Evolutionary conservation across 2,113 vertebrate genomes (phyloP), one percentile per base, ranked within the genome.

Genomic region (Tenrec ecaudatus): DNA sequence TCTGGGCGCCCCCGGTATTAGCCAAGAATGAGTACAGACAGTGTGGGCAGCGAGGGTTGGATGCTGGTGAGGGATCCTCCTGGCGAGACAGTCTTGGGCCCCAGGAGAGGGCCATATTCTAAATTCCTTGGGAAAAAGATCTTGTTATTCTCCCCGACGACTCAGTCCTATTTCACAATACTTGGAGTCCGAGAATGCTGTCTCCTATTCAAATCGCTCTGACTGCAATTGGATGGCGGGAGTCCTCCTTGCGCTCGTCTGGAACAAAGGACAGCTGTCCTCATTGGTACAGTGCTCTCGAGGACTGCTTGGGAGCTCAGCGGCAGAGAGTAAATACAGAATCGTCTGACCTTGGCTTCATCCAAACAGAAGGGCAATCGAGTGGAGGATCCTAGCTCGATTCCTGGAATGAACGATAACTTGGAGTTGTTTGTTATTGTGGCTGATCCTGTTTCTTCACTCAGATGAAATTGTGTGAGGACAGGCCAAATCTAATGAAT

Each of bases 311-410:
- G 23, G 36, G 57, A 79, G 68, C 20, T n/a, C 16, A 68, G 36
- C n/a, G 9, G 69, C 3, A 19, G 53, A 36, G 82, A 53, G 57
- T n/a, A 69, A 86, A 76, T 1, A 19, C 12, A 76, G 69, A 89
- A 25, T 19, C n/a, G 76, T 43, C 82, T 86, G 89, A 93, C 86
- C 47, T 80, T 92, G 88, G 36, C 38, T 94, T 81, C 93, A 57
- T 80, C 69, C 82, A 38, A 38, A 57, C 71, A 78, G 40, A 94
- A 71, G 77, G 77, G 19, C 79, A 62, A 75, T 77, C 25, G 20
- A 36, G 47, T 53, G 60, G 73, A 90, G 64, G 58, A 25, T 60
- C 80, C 36, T 40, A 9, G 69, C 16, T 47, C 71, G 43, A 92
- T 64, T 47, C 71, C 73, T 25, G 33, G 36, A 31, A 27, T 75